Base-by-base conservation (phyloP, 2,888 invertebrate species). In the Flexamia atlantica region DNA sequence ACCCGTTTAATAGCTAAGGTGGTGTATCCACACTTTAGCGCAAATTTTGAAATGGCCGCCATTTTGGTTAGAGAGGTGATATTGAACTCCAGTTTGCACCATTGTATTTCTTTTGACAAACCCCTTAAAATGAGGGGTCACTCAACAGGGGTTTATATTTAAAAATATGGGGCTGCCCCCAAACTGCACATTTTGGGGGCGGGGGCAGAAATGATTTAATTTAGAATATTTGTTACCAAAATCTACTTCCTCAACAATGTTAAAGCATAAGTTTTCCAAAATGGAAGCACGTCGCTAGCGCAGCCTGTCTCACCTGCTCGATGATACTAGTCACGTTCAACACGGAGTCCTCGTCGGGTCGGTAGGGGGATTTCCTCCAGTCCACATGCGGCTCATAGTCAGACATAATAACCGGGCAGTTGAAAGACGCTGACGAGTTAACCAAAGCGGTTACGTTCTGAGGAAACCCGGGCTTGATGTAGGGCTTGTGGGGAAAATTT, bases 351-450 rank as follows among this genome's bases (percentile, higher is more conserved):
- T 83, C 84, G 81, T 85, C 89, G 57, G 89, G 89, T 83, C 88
- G 88, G 76, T 89, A 89, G 85, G 90, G 90, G 32, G 93, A 91
- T 88, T 92, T 93, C 85, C 96, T 89, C 98, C 98, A 98, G 87
- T 94, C 93, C 81, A 98, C 92, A 88, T 92, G 94, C 0, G 97
- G 96, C 89, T 96, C 96, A 86, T 97, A 91, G 89, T 98, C 97
- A 50, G 96, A 96, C 40, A 92, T 89, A n/a, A n/a, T n/a, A 83
- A 96, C 92, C 70, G 95, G 93, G 90, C 98, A 98, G 87, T 94
- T 93, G 88, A 98, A 93, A 40, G 89, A 91, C 42, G 93, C 95
- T 25, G 93, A 94, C 79, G 93, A 93, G 88, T 97, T 95, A 80
- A 95, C 91, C 86, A 94, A 87, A 25, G 93, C 95, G 0, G 98